Conservation (phyloP, 2,888 invertebrate genomes). For the Arctia plantaginis region DNA sequence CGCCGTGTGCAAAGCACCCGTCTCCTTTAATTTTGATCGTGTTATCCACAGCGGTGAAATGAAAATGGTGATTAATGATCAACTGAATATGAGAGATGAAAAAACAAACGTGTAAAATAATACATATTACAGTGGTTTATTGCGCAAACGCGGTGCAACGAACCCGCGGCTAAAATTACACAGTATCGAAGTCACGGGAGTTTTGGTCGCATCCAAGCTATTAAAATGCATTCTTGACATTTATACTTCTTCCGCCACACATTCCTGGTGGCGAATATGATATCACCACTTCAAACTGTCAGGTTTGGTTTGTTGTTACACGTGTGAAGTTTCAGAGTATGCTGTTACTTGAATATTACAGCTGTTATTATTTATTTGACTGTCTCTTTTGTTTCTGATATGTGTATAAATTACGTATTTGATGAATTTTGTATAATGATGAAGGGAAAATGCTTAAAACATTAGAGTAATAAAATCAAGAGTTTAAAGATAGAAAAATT, state of each 20-base stretch:
- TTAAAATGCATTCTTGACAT: constrained; percentile 79
- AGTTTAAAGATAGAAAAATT: neutral
- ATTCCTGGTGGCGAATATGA: constrained; percentile 47
- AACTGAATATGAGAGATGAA: constrained; percentile 36
- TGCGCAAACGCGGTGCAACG: constrained; percentile 77
- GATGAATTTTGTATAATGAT: constrained; percentile 1
- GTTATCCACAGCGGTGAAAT: constrained; percentile 40
- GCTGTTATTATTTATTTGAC: constrained; percentile 19
- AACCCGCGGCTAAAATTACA: constrained; percentile 76
- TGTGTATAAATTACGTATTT: neutral
- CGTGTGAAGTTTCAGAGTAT: constrained; percentile 35
- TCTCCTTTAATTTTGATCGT: constrained; percentile 29
- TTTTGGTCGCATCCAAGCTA: constrained; percentile 72
- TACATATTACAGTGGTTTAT: constrained; percentile 57
- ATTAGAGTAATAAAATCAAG: neutral
- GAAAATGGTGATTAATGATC: constrained; percentile 47
- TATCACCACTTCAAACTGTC: constrained; percentile 40
- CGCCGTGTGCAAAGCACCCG: constrained; percentile 34
- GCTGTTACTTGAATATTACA: constrained; percentile 32
- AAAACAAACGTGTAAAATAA: constrained; percentile 55
- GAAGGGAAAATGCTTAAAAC: neutral
- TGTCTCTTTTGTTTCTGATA: constrained; percentile 24
- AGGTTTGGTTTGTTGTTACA: constrained; percentile 29
- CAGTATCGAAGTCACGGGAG: constrained; percentile 67
- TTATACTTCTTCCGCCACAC: constrained; percentile 67